Conservation (phyloP, 92 coral and sea anemone species). For the Parazoanthus atlanticus region DNA sequence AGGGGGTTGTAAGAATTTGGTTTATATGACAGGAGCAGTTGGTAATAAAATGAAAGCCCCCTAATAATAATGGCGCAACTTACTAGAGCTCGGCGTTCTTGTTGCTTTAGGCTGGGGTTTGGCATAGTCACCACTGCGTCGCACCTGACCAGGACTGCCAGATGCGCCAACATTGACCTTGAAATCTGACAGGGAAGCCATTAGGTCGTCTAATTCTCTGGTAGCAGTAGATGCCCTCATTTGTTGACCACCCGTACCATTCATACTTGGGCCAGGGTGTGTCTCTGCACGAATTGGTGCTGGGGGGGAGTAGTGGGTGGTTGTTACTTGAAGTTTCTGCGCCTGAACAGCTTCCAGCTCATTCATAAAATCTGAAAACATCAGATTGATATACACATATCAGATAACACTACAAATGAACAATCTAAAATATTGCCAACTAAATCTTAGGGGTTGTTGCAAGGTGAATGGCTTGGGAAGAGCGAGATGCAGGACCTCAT, state of each 20-base stretch:
- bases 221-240: constrained; percentile 98
- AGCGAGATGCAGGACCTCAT: too few relatives aligned
- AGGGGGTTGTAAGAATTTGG: too few relatives aligned
- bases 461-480: too few relatives aligned
- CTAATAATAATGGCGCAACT: not conserved
- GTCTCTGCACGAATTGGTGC: constrained; percentile 58
- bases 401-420: too few relatives aligned
- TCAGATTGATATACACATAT: too few relatives aligned
- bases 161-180: constrained; percentile 93
- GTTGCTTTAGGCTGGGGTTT: constrained; percentile 80
- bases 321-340: constrained; percentile 49
- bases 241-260: constrained; percentile 59
- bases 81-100: constrained; percentile 59
- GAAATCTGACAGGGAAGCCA: constrained; percentile 99
- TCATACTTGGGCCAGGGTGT: constrained; percentile 54
- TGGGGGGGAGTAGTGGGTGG: constrained; percentile 56
- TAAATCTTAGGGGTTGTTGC: too few relatives aligned
- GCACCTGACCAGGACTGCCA: constrained; percentile 73
- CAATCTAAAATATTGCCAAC: too few relatives aligned
- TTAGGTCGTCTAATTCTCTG: constrained; percentile 93
- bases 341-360: constrained; percentile 37
- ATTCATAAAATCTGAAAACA: constrained; percentile 43
- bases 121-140: constrained; percentile 96
- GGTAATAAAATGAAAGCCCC: too few relatives aligned
- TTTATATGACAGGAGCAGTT: too few relatives aligned